Base-by-base conservation (phyloP, 2,113 vertebrate genomes). In the Rutilus rutilus region DNA sequence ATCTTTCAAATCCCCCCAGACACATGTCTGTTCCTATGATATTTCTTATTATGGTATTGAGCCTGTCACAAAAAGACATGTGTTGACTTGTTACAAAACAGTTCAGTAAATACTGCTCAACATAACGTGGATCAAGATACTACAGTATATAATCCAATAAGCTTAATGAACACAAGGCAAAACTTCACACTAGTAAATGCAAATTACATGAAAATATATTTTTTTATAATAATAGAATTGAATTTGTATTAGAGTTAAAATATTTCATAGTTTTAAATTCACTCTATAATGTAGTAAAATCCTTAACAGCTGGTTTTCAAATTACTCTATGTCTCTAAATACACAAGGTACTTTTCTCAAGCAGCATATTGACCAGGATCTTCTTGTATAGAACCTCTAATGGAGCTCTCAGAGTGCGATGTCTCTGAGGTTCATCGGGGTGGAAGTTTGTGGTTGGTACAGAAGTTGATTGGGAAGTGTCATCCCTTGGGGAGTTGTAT, bases 401-500 rank as follows among this genome's bases (percentile, higher is more conserved):
- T 39, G 64, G 54, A 30, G 64, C 80, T 27, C 42, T 88, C 19
- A 8, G 54, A 57, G 54, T 57, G 54, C 19, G 2, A 57, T 57
- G 6, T 57, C 54, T 57, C 19, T 0, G 19, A 57, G 19, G 15
- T 54, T 50, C 47, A 54, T 77, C 47, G 21, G 25, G 47, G 47
- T 76, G 74, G 47, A 76, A 30, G 75, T 78, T 57, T 57, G 75
- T 78, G 75, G 75, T 78, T 78, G 2, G 23, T 21, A 78, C 67
- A 71, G 67, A 19, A 54, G 47, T 77, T 9, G 14, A 54, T 33
- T 77, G 25, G 19, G 54, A 60, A 15, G 77, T 25, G 21, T 36
- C n/a, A 36, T 78, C 11, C 21, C 3, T 60, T 78, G 19, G 4
- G 21, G 30, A 60, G 12, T 78, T 36, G 33, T 36, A 57, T 59